Base-by-base conservation (phyloP, 2,113 vertebrate species). In the Lonchura striata region DNA sequence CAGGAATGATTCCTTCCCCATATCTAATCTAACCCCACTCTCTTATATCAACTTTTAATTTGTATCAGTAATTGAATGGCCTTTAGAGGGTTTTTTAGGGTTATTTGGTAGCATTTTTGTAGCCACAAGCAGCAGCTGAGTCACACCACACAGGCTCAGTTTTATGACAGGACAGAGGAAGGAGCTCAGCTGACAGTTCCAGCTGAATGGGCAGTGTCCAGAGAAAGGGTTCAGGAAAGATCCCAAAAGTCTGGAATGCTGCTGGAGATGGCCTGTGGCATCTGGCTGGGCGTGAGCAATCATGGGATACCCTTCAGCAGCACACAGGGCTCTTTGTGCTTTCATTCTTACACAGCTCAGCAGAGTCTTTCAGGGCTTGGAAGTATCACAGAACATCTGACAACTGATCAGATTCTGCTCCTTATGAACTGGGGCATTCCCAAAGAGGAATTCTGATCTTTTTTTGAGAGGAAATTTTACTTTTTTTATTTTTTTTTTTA, bases 261-360 rank as follows among this genome's bases (percentile, higher is more conserved):
- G 20, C 42, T 85, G 82, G 24, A 70, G 53, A 72, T 4, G 9
- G 37, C 80, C n/a, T 7, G 42, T 28, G 70, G 89, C 75, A 69
- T 59, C 70, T 25, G n/a, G n/a, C 77, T 72, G 88, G 79, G 50
- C 23, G 81, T 22, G 93, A 54, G 39, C 89, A 77, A 61, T 74
- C 50, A 78, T 61, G 30, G 70, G 65, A 61, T 41, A 8, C 8
- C 64, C 80, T 65, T 30, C 39, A 25, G 88, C 20, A 1, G 56
- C 82, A 96, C 91, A 95, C n/a, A 83, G 86, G n/a, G 92, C 47
- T 57, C 79, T 75, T 95, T 97, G 96, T 97, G 77, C 92, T 66
- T 33, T 75, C 91, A n/a, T 39, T 50, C 21, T 7, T 35, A 66
- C 56, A 35, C 77, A 72, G 68, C 64, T 88, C 92, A 91, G 92